These are phyloP conservation scores for Cryptomyrus ogoouensis DNA, from an alignment of 2,113 vertebrate species.

Conservation along the genomic window DNA sequence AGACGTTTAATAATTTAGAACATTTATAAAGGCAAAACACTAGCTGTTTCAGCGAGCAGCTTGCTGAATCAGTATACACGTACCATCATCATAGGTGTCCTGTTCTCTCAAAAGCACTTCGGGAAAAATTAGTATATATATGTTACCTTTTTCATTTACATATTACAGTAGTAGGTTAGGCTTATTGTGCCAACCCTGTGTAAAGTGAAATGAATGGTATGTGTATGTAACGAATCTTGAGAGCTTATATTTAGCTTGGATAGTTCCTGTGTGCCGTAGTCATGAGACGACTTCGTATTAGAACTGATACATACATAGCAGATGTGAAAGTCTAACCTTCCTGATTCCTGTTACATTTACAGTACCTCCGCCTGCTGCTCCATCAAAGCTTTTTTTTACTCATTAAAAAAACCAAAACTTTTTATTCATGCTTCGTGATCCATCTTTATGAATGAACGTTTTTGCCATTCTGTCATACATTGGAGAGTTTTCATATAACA, in stretches of 20 bases:
- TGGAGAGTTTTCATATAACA: background rate
- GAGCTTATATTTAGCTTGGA: background rate
- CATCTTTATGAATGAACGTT: background rate
- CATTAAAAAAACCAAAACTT: background rate
- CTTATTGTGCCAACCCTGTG: background rate
- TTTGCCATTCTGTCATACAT: background rate
- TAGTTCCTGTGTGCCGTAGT: background rate
- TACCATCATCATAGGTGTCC: background rate
- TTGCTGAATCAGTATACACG: background rate
- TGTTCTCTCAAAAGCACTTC: background rate
- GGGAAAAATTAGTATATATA: background rate
- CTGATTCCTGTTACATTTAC: background rate
- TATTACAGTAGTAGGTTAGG: background rate
- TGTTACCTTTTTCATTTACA: background rate
- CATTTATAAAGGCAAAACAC: background rate
- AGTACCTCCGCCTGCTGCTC: background rate
- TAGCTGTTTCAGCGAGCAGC: background rate
- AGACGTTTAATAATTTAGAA: background rate
- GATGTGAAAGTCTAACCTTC: background rate
- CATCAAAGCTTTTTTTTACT: background rate
- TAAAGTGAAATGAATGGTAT: background rate
- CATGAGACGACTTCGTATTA: background rate
- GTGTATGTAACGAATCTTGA: background rate
- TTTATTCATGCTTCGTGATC: background rate
- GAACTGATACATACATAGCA: background rate